phyloP scores from a whole-genome alignment of 1,140 invertebrate species.

The Atopsyche davidsoni region DNA sequence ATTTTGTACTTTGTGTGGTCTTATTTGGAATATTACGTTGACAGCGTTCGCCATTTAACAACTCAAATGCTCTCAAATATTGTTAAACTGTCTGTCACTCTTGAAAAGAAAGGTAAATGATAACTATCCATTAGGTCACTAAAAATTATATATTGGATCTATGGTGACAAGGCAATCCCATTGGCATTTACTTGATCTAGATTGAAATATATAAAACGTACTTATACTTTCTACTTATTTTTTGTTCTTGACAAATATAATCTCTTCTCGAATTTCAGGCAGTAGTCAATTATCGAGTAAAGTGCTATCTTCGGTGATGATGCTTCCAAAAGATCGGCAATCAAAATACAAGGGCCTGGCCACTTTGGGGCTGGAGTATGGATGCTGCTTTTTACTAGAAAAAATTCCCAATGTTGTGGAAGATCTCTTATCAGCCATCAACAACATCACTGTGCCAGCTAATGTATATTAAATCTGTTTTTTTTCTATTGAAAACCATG shows the following conservation, averaged over 20 bases:
- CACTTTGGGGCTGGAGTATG: constrained; percentile 23
- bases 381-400: constrained; percentile 23
- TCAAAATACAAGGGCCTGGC: constrained; percentile 23
- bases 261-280: too few relatives aligned
- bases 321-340: constrained; percentile 15
- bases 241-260: too few relatives aligned
- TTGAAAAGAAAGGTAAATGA: constrained; percentile 34
- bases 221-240: not conserved
- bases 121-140: too few relatives aligned
- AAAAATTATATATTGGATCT: too few relatives aligned
- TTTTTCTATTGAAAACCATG: too few relatives aligned
- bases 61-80: constrained; percentile 41
- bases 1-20: constrained; percentile 42
- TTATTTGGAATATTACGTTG: constrained; percentile 50
- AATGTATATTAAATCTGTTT: constrained; percentile 23
- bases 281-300: constrained; percentile 15
- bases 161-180: too few relatives aligned
- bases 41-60: constrained; percentile 51
- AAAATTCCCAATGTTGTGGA: constrained; percentile 31
- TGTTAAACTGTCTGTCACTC: constrained; percentile 35
- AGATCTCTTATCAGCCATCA: constrained; percentile 28
- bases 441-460: constrained; percentile 16
- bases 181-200: too few relatives aligned
- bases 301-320: constrained; percentile 15
- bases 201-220: not conserved